Conservation (phyloP, 2,888 invertebrate species). For the Melanargia galathea region DNA sequence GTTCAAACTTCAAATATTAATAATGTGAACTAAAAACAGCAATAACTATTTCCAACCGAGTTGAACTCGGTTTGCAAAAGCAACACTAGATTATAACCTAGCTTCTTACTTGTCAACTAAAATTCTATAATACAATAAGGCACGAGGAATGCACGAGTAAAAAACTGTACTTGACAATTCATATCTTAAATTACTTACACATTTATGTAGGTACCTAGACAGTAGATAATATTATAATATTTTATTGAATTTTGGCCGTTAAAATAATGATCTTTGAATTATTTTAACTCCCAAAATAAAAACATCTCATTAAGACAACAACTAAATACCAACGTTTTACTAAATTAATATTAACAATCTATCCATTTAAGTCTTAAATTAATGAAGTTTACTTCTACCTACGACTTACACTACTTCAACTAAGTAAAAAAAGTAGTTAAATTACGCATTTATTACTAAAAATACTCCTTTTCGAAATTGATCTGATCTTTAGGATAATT, state of each 20-base stretch:
- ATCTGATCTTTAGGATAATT: conserved; percentile 68
- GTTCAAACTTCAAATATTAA: no score
- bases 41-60: not conserved
- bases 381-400: conserved; percentile 28
- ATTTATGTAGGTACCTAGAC: not conserved
- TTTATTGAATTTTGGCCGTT: not conserved
- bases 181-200: not conserved
- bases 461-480: conserved; percentile 82
- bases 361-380: conserved; percentile 27
- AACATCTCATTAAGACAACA: not conserved
- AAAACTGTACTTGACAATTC: conserved; percentile 8
- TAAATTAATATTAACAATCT: not conserved
- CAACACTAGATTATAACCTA: conserved; percentile 6
- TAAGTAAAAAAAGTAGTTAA: conserved; percentile 8
- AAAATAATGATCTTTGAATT: not conserved
- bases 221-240: no score
- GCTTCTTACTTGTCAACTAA: conserved; percentile 5
- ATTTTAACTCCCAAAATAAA: not conserved
- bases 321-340: no score
- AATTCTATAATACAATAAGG: conserved; percentile 55
- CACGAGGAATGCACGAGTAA: conserved; percentile 74
- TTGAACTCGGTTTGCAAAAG: not conserved
- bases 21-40: not conserved
- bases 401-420: not conserved
- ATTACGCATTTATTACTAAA: conserved; percentile 15